Percentiles rank a stretch among this genome's conserved stretches.
Evolutionary conservation across 2,113 vertebrate species (phyloP).

Genomic region (Ramphastos sulfuratus): DNA sequence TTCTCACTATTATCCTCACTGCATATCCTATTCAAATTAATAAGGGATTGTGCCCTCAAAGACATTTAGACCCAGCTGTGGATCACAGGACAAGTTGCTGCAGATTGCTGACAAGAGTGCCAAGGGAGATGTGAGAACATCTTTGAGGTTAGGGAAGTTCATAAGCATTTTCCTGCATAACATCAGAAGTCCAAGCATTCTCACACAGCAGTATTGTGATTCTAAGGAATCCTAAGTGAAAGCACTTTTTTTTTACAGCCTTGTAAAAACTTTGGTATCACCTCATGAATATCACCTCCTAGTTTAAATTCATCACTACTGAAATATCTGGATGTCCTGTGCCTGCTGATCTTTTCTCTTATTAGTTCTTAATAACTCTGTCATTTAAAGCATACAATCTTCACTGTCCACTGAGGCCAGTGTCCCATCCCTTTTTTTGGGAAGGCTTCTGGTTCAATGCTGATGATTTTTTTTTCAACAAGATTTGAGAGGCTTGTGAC

Average conservation of each 20-base stretch:
- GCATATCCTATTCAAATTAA: neutral
- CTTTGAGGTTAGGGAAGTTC: neutral
- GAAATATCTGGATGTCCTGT: neutral
- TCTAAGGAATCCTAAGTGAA: neutral
- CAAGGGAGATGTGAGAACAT: neutral
- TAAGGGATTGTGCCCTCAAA: neutral
- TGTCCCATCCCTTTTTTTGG: neutral
- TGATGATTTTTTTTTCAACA: neutral
- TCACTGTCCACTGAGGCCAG: neutral
- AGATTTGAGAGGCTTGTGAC: neutral
- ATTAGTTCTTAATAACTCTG: neutral
- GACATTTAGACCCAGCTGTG: neutral
- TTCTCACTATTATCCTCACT: neutral
- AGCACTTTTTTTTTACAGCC: neutral
- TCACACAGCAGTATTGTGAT: neutral
- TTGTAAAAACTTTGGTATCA: neutral
- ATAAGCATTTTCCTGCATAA: neutral
- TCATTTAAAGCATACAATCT: neutral
- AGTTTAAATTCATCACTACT: neutral
- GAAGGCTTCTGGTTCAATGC: neutral
- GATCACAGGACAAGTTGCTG: neutral
- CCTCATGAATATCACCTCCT: neutral
- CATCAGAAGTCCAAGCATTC: neutral
- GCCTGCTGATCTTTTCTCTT: neutral
- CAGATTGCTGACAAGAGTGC: neutral